Percentiles rank a stretch among this genome's conserved stretches.
phyloP scores from a whole-genome alignment of 2,888 invertebrate genomes.

The Icerya purchasi region DNA sequence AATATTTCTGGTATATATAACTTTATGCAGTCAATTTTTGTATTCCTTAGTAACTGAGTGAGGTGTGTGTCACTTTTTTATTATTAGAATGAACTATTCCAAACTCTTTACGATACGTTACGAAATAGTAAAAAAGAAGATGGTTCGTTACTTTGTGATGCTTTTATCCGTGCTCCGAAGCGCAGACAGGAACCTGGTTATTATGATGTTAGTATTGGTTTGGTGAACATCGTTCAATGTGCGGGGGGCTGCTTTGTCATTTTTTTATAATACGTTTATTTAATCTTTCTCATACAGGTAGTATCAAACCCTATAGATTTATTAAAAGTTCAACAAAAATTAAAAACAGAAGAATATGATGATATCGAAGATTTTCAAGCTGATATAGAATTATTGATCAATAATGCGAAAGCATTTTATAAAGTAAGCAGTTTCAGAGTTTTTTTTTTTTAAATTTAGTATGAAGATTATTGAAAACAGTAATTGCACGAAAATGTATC shows the following conservation, averaged over 20 bases:
- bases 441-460: neutral
- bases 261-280: no score
- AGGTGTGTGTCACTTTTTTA: no score
- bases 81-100: slow-evolving; percentile 56
- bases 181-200: slow-evolving; percentile 76
- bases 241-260: no score
- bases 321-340: slow-evolving; percentile 80
- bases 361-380: slow-evolving; percentile 75
- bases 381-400: slow-evolving; percentile 77
- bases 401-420: slow-evolving; percentile 88
- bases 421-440: slow-evolving; percentile 36
- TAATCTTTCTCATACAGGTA: slow-evolving; percentile 39
- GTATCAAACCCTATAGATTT: slow-evolving; percentile 89
- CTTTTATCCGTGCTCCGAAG: slow-evolving; percentile 86
- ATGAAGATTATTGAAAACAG: neutral
- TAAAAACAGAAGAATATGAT: slow-evolving; percentile 91
- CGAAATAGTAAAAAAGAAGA: slow-evolving; percentile 80
- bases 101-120: slow-evolving; percentile 79
- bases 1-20: no score
- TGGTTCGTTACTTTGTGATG: slow-evolving; percentile 72
- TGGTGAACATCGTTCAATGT: no score
- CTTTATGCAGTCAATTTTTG: no score
- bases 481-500: no score
- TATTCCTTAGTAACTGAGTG: no score
- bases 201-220: slow-evolving; percentile 35